These are phyloP conservation scores for Gandaritis pyraliata DNA, from an alignment of 2,888 invertebrate genomes.

Conservation along the genomic window DNA sequence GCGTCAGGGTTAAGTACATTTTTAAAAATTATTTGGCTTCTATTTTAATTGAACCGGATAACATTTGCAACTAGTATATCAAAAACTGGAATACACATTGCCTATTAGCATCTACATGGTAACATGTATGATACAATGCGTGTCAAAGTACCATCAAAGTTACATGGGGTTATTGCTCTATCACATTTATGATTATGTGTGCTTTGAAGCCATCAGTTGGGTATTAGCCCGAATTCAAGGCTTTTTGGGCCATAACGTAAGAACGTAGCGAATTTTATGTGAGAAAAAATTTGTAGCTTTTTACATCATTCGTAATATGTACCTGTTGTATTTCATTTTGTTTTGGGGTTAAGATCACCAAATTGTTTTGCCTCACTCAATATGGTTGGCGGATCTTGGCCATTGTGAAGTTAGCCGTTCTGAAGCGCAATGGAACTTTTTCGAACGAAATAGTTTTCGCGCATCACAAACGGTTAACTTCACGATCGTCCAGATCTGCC, in stretches of 20 bases:
- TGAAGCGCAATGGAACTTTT: too few species aligned
- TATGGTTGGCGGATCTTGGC: too few species aligned
- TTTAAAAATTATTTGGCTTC: too few species aligned
- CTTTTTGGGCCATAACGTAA: conserved; percentile 33
- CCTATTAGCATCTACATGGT: conserved; percentile 1
- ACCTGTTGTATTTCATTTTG: not conserved
- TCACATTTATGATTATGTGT: conserved; percentile 37
- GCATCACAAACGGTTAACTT: too few species aligned
- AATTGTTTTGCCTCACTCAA: too few species aligned
- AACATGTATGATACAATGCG: conserved; percentile 29
- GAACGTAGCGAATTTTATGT: conserved; percentile 35
- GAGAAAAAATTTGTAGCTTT: conserved; percentile 33
- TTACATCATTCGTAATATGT: conserved; percentile 8
- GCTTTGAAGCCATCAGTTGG: conserved; percentile 36
- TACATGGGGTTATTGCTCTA: conserved; percentile 40
- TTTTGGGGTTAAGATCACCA: too few species aligned
- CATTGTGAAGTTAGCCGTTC: too few species aligned
- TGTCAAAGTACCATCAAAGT: conserved; percentile 38
- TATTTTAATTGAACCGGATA: too few species aligned
- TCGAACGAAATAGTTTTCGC: too few species aligned
- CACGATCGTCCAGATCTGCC: too few species aligned
- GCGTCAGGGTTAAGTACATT: too few species aligned
- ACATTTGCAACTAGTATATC: not conserved
- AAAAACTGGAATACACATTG: too few species aligned
- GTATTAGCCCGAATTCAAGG: conserved; percentile 39